Percentiles rank a stretch among this genome's conserved stretches.
phyloP scores from a whole-genome alignment of 1,140 invertebrate genomes.

The Lepidostoma basale region DNA sequence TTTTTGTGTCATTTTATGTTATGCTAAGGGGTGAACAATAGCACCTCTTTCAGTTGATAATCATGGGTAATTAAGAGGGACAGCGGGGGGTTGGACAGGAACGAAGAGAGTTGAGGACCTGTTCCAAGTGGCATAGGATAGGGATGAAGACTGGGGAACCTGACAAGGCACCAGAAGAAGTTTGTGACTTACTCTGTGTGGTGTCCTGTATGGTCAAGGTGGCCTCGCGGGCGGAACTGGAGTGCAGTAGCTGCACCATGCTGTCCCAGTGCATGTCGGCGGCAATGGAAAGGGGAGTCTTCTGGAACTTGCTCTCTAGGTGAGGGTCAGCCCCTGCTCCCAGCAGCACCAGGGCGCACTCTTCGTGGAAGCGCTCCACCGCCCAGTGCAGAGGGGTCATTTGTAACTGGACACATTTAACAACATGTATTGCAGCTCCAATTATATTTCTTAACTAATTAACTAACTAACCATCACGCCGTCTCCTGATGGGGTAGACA shows the following conservation, averaged over 20 bases:
- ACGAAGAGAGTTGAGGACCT: too few species aligned
- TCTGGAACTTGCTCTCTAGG: constrained; percentile 80
- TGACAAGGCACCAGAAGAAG: too few species aligned
- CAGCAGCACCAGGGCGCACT: constrained; percentile 73
- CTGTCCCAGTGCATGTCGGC: constrained; percentile 59
- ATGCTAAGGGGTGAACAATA: too few species aligned
- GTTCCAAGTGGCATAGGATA: too few species aligned
- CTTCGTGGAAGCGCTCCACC: constrained; percentile 79
- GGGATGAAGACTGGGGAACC: too few species aligned
- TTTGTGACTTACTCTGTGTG: not conserved
- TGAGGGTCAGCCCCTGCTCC: constrained; percentile 73
- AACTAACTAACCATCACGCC: too few species aligned
- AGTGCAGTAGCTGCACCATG: constrained; percentile 48
- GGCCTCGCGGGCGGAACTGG: constrained; percentile 23
- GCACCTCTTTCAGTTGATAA: too few species aligned
- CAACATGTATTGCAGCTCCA: not conserved
- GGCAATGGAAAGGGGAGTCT: constrained; percentile 81
- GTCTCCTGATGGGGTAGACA: too few species aligned
- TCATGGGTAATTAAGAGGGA: too few species aligned
- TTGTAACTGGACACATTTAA: constrained; percentile 69
- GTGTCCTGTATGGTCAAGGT: constrained; percentile 29
- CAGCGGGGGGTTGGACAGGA: too few species aligned
- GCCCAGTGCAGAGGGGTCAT: constrained; percentile 97
- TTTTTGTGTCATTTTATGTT: too few species aligned
- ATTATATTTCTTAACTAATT: too few species aligned